phyloP scores from a whole-genome alignment of 1,140 invertebrate genomes.

The Wiebesia pumilae region DNA sequence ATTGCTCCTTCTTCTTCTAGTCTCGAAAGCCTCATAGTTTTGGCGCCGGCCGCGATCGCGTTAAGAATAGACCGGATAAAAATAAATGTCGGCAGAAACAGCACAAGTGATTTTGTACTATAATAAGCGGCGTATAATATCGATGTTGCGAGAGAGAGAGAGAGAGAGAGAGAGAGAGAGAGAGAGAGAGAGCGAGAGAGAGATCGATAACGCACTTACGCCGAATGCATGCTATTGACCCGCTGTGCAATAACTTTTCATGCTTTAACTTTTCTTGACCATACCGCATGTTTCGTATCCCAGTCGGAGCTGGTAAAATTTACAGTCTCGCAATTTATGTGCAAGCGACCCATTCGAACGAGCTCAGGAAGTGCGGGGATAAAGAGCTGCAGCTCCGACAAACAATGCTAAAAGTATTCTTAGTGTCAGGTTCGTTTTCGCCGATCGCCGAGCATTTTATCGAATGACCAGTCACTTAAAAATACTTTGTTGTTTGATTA shows the following conservation, averaged over 20 bases:
- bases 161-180: background rate
- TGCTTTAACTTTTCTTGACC: background rate
- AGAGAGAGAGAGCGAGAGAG: background rate
- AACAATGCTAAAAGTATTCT: background rate
- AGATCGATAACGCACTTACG: background rate
- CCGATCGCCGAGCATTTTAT: background rate
- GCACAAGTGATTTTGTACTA: constrained; percentile 48
- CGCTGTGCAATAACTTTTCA: background rate
- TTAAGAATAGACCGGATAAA: constrained; percentile 47
- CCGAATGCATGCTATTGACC: constrained; percentile 22
- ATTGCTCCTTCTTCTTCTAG: background rate
- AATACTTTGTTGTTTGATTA: background rate
- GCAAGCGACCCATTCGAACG: background rate
- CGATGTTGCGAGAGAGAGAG: background rate
- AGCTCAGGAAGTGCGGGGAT: background rate
- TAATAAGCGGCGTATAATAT: constrained; percentile 48
- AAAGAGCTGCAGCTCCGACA: background rate
- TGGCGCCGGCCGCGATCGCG: constrained; percentile 50
- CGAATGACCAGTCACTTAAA: background rate
- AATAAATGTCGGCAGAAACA: constrained; percentile 51
- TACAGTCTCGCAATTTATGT: background rate
- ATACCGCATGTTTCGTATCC: background rate
- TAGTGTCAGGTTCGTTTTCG: background rate
- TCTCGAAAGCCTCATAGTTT: constrained; percentile 31
- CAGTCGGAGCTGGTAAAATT: background rate